Evolutionary conservation across 2,797 vertebrate genomes (phyloP), one percentile per base, ranked within the genome.

Genomic region (Acrossocheilus fasciatus): DNA sequence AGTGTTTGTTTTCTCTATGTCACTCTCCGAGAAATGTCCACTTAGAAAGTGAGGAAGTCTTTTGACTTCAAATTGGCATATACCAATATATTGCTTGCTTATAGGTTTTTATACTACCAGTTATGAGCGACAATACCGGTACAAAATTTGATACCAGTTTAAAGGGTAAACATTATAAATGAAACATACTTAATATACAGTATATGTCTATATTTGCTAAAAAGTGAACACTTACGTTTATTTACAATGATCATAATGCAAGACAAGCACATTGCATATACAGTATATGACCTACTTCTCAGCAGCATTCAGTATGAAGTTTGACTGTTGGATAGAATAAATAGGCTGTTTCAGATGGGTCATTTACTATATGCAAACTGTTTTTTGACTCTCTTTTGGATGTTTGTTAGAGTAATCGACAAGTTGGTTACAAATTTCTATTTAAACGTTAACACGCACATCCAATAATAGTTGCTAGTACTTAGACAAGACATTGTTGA

Each of bases 401-500:
- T 2, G 26, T 34, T 64, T 30, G 26, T 64, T 66, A 34, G 14
- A 30, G 62, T 34, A 34, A 6, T 30, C 15, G 30, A 34, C 30
- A 8, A 68, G 30, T 68, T 34, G 15, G 30, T 34, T 68, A 68
- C 1, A 36, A 8, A 68, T 34, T 17, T 66, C 64, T 2, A 66
- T 66, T 34, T 66, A 66, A 66, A 34, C 10, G 23, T 59, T n/a
- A 59, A 59, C 64, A 66, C 14, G 4, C 26, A 66, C 64, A 34
- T 66, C 6, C 14, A 66, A 50, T 77, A 77, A 57, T 3, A 36
- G 41, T 43, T 52, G 59, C 45, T 81, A 85, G 68, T 80, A 78
- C 78, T 85, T 69, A 80, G 52, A 81, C 5, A 20, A 62, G 18
- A 79, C 30, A 77, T 52, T 34, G 36, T 30, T 10, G 6, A 68